Evolutionary conservation across 2,113 vertebrate species (phyloP), one percentile per base, ranked within the genome.

Genomic region (Mesoclemmys tuberculata): DNA sequence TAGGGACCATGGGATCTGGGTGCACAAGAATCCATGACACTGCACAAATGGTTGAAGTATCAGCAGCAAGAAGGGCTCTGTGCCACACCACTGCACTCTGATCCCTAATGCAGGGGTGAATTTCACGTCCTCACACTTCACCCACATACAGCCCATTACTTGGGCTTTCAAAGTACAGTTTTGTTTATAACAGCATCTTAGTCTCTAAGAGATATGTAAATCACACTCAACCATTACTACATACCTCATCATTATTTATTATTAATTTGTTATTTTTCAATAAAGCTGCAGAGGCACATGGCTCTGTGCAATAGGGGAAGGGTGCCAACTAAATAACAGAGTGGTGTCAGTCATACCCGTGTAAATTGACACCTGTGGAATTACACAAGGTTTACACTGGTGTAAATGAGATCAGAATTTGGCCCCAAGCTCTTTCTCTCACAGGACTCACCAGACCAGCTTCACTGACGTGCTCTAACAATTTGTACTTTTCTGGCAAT

Each of bases 61-160:
- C 79, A 31, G 11, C 5, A 0, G 35, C 80, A 56, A 10, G 2
- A 1, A 49, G 29, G 49, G 61, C 86, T 24, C 26, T 26, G 31
- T 41, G 4, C 16, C 91, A 55, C 51, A 85, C 13, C 35, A 35
- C 61, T 68, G 16, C 18, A 19, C 35, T 68, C 16, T 5, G 2
- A 55, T 71, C 80, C 93, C 38, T 9, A 5, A 51, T 19, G 4
- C 9, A 35, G 35, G 64, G 68, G 5, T 0, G 0, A 80, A 44
- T 49, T 82, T 52, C 44, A n/a, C 31, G 80, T 90, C 85, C n/a
- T 41, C 49, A 58, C 61, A 35, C 35, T 68, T 35, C 7, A 4
- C 18, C 35, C 31, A 68, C 35, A n/a, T 21, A 68, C 14, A 64
- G 29, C 29, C 27, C 29, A 61, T 31, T 29, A 61, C 6, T n/a